Evolutionary conservation across 2,113 vertebrate species (phyloP), one percentile per base, ranked within the genome.

Genomic region (Festucalex cinctus): DNA sequence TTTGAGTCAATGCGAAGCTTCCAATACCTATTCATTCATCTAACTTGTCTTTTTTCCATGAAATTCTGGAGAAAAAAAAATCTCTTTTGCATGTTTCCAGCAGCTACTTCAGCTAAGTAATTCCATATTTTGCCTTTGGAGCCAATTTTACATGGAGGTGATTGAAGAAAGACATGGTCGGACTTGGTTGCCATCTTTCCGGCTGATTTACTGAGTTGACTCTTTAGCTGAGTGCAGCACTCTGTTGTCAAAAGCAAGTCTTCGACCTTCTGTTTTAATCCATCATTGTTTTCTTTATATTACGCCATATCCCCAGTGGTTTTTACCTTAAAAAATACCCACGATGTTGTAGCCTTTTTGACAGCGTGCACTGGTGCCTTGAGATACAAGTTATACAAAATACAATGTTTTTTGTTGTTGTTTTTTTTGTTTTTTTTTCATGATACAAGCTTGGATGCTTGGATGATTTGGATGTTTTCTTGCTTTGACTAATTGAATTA

Each of bases 121-220:
- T 60, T 72, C 49, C 57, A 62, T 61, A 56, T 79, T 81, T 78
- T 76, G 68, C 75, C 70, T 70, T 53, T 86, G 78, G 71, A 80
- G 78, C 69, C 56, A 64, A 69, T 57, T 85, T 82, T 66, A 58
- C 62, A 81, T 75, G 44, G 80, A 75, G 60, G 70, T 28, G 26
- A 71, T 83, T 85, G 68, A 87, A 79, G 70, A 75, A 17, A 53
- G 60, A 44, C 70, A 74, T 62, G 70, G 75, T 84, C 78, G 83
- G 75, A 87, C 73, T 64, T 46, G 54, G 73, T 61, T 86, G 75
- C 80, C 82, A 83, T 79, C 63, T 75, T 81, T 86, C 78, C 77
- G 65, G 69, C 81, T 85, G 80, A 81, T 83, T 81, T 83, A 81
- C 78, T 68, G 53, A 70, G 82, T 80, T 80, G 70, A 81, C 77